These are phyloP conservation scores for Conistra vaccinii DNA, from an alignment of 2,888 invertebrate genomes.

Conservation along the genomic window DNA sequence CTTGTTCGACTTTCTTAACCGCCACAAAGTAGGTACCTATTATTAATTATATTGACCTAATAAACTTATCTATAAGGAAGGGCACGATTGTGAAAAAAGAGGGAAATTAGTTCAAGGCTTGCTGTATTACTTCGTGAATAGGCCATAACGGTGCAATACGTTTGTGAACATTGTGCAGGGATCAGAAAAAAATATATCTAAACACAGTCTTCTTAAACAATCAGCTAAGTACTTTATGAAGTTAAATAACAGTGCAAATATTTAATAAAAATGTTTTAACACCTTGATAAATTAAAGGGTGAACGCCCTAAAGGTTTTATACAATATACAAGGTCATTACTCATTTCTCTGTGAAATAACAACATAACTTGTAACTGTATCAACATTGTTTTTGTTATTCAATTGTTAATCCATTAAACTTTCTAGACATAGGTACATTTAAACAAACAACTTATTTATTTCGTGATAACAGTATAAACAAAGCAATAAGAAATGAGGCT, in stretches of 20 bases:
- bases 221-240: slow-evolving; percentile 1
- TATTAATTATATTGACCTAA: slow-evolving; percentile 76
- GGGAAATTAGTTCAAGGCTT: slow-evolving; percentile 79
- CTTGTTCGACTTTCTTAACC: slow-evolving; percentile 77
- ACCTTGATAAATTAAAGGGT: slow-evolving; percentile 49
- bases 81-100: slow-evolving; percentile 75
- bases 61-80: slow-evolving; percentile 74
- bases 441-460: neutral
- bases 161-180: slow-evolving; percentile 5
- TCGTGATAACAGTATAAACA: slow-evolving; percentile 1
- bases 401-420: slow-evolving; percentile 8
- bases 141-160: neutral
- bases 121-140: slow-evolving; percentile 39
- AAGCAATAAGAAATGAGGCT: slow-evolving; percentile 16
- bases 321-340: slow-evolving; percentile 55
- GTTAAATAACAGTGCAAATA: slow-evolving; percentile 40
- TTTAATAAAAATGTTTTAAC: slow-evolving; percentile 28
- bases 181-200: neutral
- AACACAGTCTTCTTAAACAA: slow-evolving; percentile 14
- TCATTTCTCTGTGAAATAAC: slow-evolving; percentile 25
- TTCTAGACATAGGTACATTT: slow-evolving; percentile 6
- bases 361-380: slow-evolving; percentile 21
- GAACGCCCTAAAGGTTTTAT: slow-evolving; percentile 47
- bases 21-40: slow-evolving; percentile 31
- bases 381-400: slow-evolving; percentile 25